Percentiles rank a stretch among this genome's conserved stretches.
These are phyloP conservation scores for Pristionchus exspectatus DNA, from an alignment of 2,888 invertebrate genomes.

Conservation along the genomic window DNA sequence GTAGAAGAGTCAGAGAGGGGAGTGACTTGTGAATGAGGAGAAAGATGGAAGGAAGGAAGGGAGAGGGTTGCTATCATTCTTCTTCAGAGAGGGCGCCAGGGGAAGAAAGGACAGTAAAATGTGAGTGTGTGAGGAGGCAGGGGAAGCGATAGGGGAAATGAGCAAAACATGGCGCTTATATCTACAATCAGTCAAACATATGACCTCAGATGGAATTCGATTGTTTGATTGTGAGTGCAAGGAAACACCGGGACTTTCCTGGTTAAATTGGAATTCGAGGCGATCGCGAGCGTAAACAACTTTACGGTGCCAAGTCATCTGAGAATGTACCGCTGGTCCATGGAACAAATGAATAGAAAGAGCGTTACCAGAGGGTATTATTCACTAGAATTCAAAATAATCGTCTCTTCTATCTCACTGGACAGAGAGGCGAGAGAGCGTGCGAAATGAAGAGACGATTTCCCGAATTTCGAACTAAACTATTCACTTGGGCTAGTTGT, in stretches of 20 bases:
- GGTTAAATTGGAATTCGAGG: background rate
- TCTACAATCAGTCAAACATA: background rate
- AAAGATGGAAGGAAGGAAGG: background rate
- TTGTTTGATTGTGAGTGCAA: background rate
- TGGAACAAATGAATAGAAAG: too few relatives aligned
- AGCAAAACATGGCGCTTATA: background rate
- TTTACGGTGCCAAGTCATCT: background rate
- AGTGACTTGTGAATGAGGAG: background rate
- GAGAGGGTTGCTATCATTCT: constrained; percentile 27
- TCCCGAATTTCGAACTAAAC: too few relatives aligned
- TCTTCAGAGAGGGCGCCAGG: background rate
- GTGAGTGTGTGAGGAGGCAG: too few relatives aligned
- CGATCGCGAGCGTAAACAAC: background rate
- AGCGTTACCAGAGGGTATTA: too few relatives aligned
- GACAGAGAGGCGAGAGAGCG: too few relatives aligned
- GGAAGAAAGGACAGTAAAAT: constrained; percentile 34
- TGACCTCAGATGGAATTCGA: background rate
- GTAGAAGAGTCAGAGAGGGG: background rate
- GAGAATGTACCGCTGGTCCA: too few relatives aligned
- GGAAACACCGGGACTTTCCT: background rate
- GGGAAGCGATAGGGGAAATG: background rate
- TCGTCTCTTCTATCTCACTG: too few relatives aligned
- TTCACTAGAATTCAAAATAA: too few relatives aligned
- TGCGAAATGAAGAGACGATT: too few relatives aligned
- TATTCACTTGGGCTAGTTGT: too few relatives aligned